Base-by-base conservation (phyloP, 1,140 invertebrate species). In the Drosophila malerkotliana region DNA sequence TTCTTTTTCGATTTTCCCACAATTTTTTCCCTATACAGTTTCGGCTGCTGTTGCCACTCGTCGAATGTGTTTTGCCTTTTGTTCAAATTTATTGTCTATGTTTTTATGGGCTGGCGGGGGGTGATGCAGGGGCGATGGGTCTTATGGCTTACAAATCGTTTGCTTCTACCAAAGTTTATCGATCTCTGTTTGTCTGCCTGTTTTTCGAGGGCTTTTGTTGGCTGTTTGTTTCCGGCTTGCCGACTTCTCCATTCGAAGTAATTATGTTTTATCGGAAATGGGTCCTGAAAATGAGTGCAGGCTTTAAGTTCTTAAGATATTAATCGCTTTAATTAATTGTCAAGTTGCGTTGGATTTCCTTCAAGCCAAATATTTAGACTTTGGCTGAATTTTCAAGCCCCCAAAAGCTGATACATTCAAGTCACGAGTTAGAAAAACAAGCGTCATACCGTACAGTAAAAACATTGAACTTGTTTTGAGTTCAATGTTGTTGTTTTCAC, bases 41-140 rank as follows among this genome's bases (percentile, higher is more conserved):
- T 72, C 21, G 71, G 72, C 61, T 74, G 53, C 52, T 82, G 63
- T 73, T 78, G 69, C 73, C 79, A 78, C 79, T 82, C 74, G 77
- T 74, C 69, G 74, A 82, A 66, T 81, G 79, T 79, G 80, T 77
- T 71, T 84, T 83, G 79, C 75, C 79, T 64, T 81, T 83, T 82
- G 69, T 83, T 64, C 74, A 61, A 82, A 82, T 82, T 82, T 82
- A 82, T 83, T 83, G 79, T 82, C 79, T 83, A 78, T 82, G 69
- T 72, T 63, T 66, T 47, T 52, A 52, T 48, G 51, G 57, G 39
- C 15, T 51, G n/a, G 9, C 21, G 3, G 6, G 14, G 39, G 39
- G 8, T n/a, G 26, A n/a, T 15, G 55, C n/a, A 18, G 47, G 66
- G 60, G 34, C 3, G 41, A 34, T 8, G 54, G 73, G 79, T 63